Evolutionary conservation across 2,113 vertebrate genomes (phyloP).

Genomic region (Labrus mixtus): DNA sequence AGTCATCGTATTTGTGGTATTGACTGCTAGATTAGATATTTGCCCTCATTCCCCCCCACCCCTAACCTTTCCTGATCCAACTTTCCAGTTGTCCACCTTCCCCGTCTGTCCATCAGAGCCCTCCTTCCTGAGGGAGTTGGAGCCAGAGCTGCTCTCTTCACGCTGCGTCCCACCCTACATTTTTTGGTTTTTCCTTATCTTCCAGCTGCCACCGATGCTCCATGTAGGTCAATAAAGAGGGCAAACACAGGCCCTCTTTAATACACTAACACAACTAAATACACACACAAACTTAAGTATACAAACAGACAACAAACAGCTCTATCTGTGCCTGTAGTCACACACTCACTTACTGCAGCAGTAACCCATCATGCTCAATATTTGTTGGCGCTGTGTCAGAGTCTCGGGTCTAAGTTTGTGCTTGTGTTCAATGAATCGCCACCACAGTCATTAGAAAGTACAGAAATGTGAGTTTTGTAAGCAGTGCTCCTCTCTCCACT

Average conservation of each 20-base stretch:
- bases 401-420: neutral
- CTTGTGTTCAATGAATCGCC: conserved; percentile 15
- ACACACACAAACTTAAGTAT: neutral
- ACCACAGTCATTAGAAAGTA: neutral
- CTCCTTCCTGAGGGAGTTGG: conserved; percentile 13
- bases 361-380: neutral
- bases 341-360: neutral
- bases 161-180: conserved; percentile 55
- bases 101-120: conserved; percentile 14
- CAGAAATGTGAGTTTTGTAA: conserved; percentile 3
- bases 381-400: conserved; percentile 14
- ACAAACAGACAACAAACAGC: neutral
- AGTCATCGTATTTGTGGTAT: neutral
- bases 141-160: conserved; percentile 46
- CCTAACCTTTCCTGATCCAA: neutral
- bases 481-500: conserved; percentile 7
- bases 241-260: conserved; percentile 38
- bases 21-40: neutral
- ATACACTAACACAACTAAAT: neutral
- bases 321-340: neutral
- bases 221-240: conserved; percentile 86
- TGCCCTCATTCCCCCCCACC: neutral
- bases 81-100: neutral
- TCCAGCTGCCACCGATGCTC: conserved; percentile 68
- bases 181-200: conserved; percentile 63